Percentiles rank a stretch among this genome's conserved stretches.
Evolutionary conservation across 2,888 invertebrate genomes (phyloP).

Genomic region (Kuschelorhynchus macadamiae): DNA sequence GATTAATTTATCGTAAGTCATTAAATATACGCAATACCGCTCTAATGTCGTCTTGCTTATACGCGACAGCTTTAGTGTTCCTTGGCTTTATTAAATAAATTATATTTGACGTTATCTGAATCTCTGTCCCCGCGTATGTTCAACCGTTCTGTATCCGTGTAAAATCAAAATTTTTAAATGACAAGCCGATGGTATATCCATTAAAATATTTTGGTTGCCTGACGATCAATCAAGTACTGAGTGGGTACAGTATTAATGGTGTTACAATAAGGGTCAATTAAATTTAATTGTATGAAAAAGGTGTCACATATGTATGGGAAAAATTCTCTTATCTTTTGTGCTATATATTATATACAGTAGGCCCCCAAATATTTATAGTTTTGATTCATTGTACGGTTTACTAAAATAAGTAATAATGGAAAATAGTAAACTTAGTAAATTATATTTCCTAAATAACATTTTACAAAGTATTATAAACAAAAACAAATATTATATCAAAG

Average conservation of each 20-base stretch:
- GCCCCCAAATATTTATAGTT: too few species aligned
- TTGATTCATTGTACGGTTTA: too few species aligned
- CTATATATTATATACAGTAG: too few species aligned
- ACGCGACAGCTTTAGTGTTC: slow-evolving; percentile 30
- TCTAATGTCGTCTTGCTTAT: slow-evolving; percentile 6
- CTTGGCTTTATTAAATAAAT: slow-evolving; percentile 46
- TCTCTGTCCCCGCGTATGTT: slow-evolving; percentile 41
- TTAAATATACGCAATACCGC: neutral
- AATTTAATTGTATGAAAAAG: slow-evolving; percentile 23
- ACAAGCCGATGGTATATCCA: slow-evolving; percentile 22
- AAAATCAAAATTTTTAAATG: slow-evolving; percentile 43
- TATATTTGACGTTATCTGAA: slow-evolving; percentile 46
- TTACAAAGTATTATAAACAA: too few species aligned
- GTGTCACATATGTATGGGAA: neutral
- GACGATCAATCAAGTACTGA: slow-evolving; percentile 39
- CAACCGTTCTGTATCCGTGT: slow-evolving; percentile 50
- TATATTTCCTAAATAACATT: too few species aligned
- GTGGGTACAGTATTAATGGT: slow-evolving; percentile 26
- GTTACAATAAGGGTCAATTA: slow-evolving; percentile 30
- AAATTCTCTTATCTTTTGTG: too few species aligned
- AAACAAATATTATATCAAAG: too few species aligned
- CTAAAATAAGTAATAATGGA: too few species aligned
- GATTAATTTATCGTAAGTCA: neutral
- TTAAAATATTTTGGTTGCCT: slow-evolving; percentile 32
- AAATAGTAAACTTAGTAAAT: too few species aligned